Conservation (phyloP, 1,140 invertebrate genomes). For the Drosophila kikkawai region DNA sequence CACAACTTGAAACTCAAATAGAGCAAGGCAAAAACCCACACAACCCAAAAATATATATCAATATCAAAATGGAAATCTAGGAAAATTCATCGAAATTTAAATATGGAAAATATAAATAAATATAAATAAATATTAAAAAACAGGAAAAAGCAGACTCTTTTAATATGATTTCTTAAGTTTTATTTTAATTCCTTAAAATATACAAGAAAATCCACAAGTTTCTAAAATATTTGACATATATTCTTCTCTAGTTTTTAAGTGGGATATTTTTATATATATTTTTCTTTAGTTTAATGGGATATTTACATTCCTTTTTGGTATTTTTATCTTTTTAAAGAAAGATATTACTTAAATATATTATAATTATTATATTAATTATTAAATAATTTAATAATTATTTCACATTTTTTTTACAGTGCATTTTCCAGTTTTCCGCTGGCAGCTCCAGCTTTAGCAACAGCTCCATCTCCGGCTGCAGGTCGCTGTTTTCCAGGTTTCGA, state of each 20-base stretch:
- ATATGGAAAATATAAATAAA: not conserved
- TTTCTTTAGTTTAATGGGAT: too few species aligned
- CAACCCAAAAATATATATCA: not conserved
- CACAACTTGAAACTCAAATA: constrained; percentile 62
- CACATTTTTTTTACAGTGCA: not conserved
- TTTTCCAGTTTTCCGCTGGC: not conserved
- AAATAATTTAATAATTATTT: too few species aligned
- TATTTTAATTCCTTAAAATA: too few species aligned
- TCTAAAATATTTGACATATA: too few species aligned
- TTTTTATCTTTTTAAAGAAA: too few species aligned
- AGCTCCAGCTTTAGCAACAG: not conserved
- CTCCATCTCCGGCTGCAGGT: constrained; percentile 5
- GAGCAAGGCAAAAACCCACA: constrained; percentile 38
- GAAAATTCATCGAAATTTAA: not conserved
- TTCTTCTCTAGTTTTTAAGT: too few species aligned
- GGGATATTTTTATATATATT: too few species aligned
- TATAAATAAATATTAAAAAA: not conserved
- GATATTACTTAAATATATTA: too few species aligned
- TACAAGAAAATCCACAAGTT: too few species aligned
- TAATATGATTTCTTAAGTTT: too few species aligned
- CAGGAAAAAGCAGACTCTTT: not conserved
- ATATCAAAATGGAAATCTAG: not conserved
- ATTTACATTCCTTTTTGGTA: too few species aligned
- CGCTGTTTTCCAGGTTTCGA: constrained; percentile 9
- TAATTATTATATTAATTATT: too few species aligned